A percentile compares a stretch with the other conserved stretches of the same genome.
These are phyloP conservation scores for Synergus itoensis DNA, from an alignment of 2,888 invertebrate species.

Conservation along the genomic window DNA sequence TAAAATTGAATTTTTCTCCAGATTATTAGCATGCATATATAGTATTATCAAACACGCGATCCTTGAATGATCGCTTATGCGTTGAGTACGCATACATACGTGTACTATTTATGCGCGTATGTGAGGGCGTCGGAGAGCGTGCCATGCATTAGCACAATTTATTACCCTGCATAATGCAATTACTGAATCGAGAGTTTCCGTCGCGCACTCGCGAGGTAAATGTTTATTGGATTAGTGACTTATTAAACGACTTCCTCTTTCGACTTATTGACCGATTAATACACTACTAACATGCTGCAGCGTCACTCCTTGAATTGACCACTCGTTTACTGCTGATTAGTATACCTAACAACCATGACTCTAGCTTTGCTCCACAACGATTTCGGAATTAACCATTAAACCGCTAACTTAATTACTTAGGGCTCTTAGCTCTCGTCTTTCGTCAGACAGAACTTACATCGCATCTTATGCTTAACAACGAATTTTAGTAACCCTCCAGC, in stretches of 20 bases:
- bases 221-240: conserved; percentile 44
- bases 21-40: not conserved
- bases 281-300: conserved; percentile 30
- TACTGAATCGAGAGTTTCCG: conserved; percentile 65
- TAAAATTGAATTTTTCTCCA: not conserved
- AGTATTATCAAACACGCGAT: conserved; percentile 1
- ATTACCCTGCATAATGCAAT: conserved; percentile 67
- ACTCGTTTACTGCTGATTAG: conserved; percentile 33
- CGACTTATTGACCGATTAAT: conserved; percentile 42
- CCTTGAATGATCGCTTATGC: conserved; percentile 6
- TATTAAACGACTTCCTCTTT: conserved; percentile 45
- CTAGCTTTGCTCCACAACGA: conserved; percentile 32
- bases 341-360: conserved; percentile 34
- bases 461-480: not conserved
- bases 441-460: conserved; percentile 5
- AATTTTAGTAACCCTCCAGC: not conserved
- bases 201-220: conserved; percentile 49
- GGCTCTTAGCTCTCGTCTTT: conserved; percentile 6
- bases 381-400: conserved; percentile 44
- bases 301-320: conserved; percentile 39
- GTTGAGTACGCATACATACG: not conserved
- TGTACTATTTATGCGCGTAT: not conserved
- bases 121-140: conserved; percentile 57
- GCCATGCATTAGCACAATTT: conserved; percentile 65
- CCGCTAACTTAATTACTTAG: conserved; percentile 31